These are phyloP conservation scores for Dinomys branickii DNA, from an alignment of 2,113 vertebrate genomes.

Conservation along the genomic window DNA sequence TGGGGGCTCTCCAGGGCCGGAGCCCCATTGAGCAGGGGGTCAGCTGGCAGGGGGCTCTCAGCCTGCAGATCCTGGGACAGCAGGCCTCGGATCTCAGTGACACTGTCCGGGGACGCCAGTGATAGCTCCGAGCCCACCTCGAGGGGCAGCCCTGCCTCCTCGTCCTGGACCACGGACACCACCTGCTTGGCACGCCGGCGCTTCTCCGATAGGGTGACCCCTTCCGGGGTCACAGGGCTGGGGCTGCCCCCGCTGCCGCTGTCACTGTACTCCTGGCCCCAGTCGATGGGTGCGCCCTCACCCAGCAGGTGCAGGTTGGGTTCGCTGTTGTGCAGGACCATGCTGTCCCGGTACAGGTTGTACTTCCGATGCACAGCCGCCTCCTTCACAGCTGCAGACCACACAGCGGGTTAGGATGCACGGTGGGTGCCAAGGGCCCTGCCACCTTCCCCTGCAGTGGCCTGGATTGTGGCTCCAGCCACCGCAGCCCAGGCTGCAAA, in stretches of 20 bases:
- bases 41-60: neutral
- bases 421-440: rapidly evolving
- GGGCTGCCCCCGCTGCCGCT: neutral
- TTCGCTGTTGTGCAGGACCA: slow-evolving; percentile 95
- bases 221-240: slow-evolving; percentile 51
- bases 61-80: slow-evolving; percentile 85
- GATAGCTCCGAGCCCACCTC: slow-evolving; percentile 85
- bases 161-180: slow-evolving; percentile 94
- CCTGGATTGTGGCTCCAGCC: neutral
- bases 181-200: slow-evolving; percentile 91
- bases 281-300: slow-evolving; percentile 89
- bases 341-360: slow-evolving; percentile 97
- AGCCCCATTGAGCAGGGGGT: slow-evolving; percentile 79
- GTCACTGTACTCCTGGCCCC: slow-evolving; percentile 87
- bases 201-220: slow-evolving; percentile 61
- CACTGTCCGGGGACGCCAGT: slow-evolving; percentile 83
- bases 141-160: slow-evolving; percentile 84
- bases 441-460: neutral
- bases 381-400: slow-evolving; percentile 94
- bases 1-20: slow-evolving; percentile 8
- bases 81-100: slow-evolving; percentile 87
- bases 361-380: slow-evolving; percentile 95
- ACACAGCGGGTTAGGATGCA: rapidly evolving
- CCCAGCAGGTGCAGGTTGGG: slow-evolving; percentile 94
- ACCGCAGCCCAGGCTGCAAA: neutral